Evolutionary conservation across 1,140 invertebrate genomes (phyloP).

Genomic region (Phymastichus coffea): DNA sequence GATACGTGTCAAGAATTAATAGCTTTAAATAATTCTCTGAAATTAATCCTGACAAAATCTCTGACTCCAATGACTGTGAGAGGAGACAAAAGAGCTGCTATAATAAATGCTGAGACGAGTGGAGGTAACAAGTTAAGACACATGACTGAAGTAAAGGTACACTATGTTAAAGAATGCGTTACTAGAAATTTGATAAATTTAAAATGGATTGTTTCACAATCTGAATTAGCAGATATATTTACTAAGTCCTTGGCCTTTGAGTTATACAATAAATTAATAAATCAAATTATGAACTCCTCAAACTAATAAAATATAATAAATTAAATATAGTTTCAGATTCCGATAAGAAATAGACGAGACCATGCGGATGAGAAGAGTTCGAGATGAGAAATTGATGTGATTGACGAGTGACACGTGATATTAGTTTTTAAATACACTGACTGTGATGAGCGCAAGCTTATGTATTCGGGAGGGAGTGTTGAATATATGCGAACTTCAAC

Average conservation of each 20-base stretch:
- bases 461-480: no score
- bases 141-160: constrained; percentile 6
- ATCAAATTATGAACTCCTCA: no score
- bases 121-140: constrained; percentile 9
- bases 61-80: background rate
- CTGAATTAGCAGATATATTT: background rate
- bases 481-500: no score
- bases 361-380: no score
- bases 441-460: no score
- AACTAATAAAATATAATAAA: no score
- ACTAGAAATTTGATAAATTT: background rate
- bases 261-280: no score
- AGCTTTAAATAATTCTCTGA: constrained; percentile 2
- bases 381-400: no score
- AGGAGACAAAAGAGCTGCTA: constrained; percentile 8
- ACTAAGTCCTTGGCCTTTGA: background rate
- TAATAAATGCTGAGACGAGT: constrained; percentile 1
- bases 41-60: background rate
- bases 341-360: no score
- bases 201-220: background rate
- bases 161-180: constrained; percentile 13
- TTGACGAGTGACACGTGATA: no score
- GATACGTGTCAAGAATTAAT: constrained; percentile 16
- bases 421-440: no score
- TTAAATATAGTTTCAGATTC: no score